These are phyloP conservation scores for Ageneiosus marmoratus DNA, from an alignment of 2,113 vertebrate genomes.

Conservation along the genomic window DNA sequence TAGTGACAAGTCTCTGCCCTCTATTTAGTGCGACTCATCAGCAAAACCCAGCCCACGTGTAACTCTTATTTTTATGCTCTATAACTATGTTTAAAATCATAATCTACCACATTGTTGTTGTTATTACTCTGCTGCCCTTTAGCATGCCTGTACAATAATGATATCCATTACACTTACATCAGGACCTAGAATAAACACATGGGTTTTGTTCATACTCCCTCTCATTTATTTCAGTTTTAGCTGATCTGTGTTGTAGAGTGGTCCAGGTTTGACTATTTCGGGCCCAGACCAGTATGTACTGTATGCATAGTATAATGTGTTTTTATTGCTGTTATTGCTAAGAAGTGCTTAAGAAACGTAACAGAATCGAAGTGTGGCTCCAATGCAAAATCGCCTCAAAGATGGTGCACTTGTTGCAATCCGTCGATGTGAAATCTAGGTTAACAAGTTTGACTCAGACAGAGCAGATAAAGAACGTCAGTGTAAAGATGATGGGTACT, in stretches of 20 bases:
- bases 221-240: neutral
- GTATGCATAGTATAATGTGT: neutral
- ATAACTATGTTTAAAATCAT: neutral
- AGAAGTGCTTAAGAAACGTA: neutral
- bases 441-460: conserved; percentile 28
- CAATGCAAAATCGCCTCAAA: neutral
- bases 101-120: neutral
- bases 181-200: neutral
- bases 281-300: neutral
- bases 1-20: neutral
- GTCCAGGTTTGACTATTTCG: neutral
- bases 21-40: neutral
- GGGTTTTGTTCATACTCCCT: neutral
- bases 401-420: neutral
- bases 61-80: neutral
- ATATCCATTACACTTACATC: neutral
- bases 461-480: neutral
- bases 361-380: neutral
- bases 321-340: neutral
- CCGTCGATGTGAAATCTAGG: neutral
- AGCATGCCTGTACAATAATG: neutral
- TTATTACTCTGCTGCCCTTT: neutral
- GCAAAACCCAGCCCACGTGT: neutral
- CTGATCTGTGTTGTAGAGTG: neutral
- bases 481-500: neutral